Percentiles rank a stretch among this genome's conserved stretches.
Conservation (phyloP, 2,113 vertebrate species). For the Platichthys flesus region DNA sequence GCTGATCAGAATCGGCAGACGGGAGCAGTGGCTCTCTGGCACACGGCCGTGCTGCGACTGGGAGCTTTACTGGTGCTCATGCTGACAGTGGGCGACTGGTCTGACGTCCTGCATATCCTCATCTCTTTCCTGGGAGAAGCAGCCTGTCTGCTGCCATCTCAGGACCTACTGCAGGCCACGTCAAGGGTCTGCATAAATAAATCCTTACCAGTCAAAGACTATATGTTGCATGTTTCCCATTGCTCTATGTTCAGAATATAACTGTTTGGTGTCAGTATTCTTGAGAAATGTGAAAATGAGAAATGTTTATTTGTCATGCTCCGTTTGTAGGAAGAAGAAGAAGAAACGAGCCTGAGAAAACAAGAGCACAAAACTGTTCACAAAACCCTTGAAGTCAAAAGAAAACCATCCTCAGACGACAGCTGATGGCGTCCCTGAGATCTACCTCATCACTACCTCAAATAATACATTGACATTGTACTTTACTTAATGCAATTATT, state of each 20-base stretch:
- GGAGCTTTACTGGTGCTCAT: slow-evolving; percentile 87
- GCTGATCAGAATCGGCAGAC: slow-evolving; percentile 81
- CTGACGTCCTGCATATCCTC: slow-evolving; percentile 84
- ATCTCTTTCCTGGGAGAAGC: slow-evolving; percentile 85
- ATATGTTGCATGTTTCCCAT: not conserved
- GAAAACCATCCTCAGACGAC: slow-evolving; percentile 4
- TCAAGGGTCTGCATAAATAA: slow-evolving; percentile 44
- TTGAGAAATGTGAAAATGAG: not conserved
- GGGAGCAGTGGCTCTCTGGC: slow-evolving; percentile 53
- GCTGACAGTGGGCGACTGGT: slow-evolving; percentile 86
- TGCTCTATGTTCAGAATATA: not conserved
- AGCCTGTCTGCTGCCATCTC: slow-evolving; percentile 80
- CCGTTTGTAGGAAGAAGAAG: slow-evolving; percentile 62
- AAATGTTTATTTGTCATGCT: not conserved
- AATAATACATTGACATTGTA: not conserved
- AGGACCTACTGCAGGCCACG: slow-evolving; percentile 76
- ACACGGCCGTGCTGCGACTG: slow-evolving; percentile 84
- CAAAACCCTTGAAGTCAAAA: slow-evolving; percentile 5
- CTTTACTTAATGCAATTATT: slow-evolving; percentile 1
- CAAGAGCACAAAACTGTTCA: not conserved
- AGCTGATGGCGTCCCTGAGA: not conserved
- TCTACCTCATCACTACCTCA: slow-evolving; percentile 8
- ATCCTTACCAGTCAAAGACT: not conserved
- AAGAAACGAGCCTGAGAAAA: slow-evolving; percentile 13
- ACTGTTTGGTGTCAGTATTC: not conserved